Evolutionary conservation across 2,888 invertebrate species (phyloP).

Genomic region (Fragum whitleyi): DNA sequence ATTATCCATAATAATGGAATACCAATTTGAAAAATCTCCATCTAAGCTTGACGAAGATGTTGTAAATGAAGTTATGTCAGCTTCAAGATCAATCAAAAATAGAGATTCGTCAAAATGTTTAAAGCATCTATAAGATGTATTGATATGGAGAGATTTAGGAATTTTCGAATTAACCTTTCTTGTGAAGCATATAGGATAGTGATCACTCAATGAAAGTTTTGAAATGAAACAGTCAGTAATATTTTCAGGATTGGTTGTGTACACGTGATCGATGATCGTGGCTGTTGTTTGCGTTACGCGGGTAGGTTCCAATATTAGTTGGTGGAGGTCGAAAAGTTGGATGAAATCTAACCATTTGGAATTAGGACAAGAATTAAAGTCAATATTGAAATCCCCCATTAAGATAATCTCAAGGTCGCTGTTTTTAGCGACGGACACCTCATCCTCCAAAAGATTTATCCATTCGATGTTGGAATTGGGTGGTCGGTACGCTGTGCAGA

Average conservation of each 20-base stretch:
- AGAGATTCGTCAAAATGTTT: too few species aligned
- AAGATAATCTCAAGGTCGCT: background rate
- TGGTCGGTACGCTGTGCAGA: background rate
- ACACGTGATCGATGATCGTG: constrained; percentile 16
- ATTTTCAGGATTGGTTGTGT: too few species aligned
- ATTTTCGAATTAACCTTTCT: background rate
- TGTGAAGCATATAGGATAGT: too few species aligned
- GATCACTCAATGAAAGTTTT: background rate
- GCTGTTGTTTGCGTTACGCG: background rate
- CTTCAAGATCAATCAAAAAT: too few species aligned
- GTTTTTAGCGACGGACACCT: background rate
- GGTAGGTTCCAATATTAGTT: background rate
- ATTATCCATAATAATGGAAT: background rate
- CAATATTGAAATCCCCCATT: background rate
- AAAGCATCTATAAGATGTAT: too few species aligned
- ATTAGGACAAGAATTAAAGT: background rate
- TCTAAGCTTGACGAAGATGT: background rate
- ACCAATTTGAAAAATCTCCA: too few species aligned
- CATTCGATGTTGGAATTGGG: background rate
- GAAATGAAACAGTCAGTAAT: constrained; percentile 21
- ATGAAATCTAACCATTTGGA: background rate
- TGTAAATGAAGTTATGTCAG: background rate
- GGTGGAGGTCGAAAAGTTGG: background rate
- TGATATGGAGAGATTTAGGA: background rate
- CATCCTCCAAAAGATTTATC: background rate